Evolutionary conservation across 2,797 vertebrate genomes (phyloP).

Genomic region (Pyrocephalus nanus): DNA sequence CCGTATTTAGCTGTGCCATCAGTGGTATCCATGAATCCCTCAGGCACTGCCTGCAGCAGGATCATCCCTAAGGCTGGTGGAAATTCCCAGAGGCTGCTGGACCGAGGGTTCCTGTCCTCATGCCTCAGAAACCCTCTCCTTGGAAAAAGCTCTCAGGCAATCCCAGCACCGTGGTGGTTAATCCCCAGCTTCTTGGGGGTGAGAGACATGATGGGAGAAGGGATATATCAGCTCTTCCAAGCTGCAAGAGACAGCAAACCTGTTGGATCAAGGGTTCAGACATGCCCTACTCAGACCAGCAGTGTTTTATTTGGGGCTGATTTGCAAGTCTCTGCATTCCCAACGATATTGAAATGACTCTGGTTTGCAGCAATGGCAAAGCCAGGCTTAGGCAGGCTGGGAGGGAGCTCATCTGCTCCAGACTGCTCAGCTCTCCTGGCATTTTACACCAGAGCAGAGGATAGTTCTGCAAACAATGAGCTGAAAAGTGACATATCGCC

Average conservation of each 20-base stretch:
- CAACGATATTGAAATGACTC: not conserved
- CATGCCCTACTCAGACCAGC: not conserved
- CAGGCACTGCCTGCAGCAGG: not conserved
- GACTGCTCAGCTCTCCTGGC: not conserved
- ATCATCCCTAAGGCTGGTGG: not conserved
- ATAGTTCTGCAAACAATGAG: not conserved
- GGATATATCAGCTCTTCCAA: not conserved
- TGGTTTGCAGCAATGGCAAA: not conserved
- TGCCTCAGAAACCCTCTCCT: not conserved
- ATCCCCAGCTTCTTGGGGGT: not conserved
- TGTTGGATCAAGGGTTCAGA: not conserved
- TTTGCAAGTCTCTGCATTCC: not conserved
- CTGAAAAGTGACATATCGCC: not conserved
- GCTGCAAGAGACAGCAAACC: not conserved
- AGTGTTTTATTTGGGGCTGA: not conserved
- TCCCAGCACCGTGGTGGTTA: not conserved
- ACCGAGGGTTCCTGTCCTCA: not conserved
- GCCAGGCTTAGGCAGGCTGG: not conserved
- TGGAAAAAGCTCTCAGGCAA: not conserved
- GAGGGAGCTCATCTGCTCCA: not conserved
- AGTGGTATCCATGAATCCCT: rapidly evolving
- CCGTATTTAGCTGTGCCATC: too few relatives aligned
- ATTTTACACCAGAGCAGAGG: not conserved
- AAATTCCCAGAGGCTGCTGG: not conserved
- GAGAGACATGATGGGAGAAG: not conserved